Evolutionary conservation across 2,888 invertebrate genomes (phyloP), one percentile per base, ranked within the genome.

Genomic region (Rhorus exstirpatorius): DNA sequence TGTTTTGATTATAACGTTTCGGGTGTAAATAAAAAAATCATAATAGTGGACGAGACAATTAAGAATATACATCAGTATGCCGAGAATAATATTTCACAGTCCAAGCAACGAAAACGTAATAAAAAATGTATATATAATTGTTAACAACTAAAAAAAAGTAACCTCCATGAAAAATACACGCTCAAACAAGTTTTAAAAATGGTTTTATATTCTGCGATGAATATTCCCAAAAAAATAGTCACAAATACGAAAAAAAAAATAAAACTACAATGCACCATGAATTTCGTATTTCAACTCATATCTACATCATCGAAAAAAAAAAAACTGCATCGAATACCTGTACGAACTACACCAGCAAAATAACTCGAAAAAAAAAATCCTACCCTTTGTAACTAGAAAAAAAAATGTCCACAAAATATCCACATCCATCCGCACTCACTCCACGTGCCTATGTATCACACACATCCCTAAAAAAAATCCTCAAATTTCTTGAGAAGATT

Each of bases 401-500:
- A 35, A 67, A 67, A n/a, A 17, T 12, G 4, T 49, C 49, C 12
- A 14, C 31, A 49, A 1, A 14, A 26, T 17, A 17, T 65, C 38
- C 53, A 38, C 21, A 4, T 38, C 12, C 17, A n/a, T 38, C 14
- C 6, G 4, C 21, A 12, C n/a, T 38, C 3, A 8, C 17, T 21
- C 21, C 21, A 38, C 12, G 8, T 21, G 17, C 1, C 46, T 55
- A 7, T 31, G 14, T 10, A 21, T 46, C 3, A n/a, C 19, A 21
- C 24, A 61, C 38, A 63, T 51, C 26, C 44, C 14, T 35, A 44
- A 63, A 75, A 60, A 70, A 75, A 75, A 55, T 44, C 35, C 70
- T 41, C 41, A 19, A 77, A 61, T 70, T 61, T 61, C 77, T 61
- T 53, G n/a, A 53, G 24, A 21, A 55, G 35, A 78, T 63, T 65